Percentiles rank a stretch among this genome's conserved stretches.
Conservation (phyloP, 2,888 invertebrate species). For the Diogma glabrata region DNA sequence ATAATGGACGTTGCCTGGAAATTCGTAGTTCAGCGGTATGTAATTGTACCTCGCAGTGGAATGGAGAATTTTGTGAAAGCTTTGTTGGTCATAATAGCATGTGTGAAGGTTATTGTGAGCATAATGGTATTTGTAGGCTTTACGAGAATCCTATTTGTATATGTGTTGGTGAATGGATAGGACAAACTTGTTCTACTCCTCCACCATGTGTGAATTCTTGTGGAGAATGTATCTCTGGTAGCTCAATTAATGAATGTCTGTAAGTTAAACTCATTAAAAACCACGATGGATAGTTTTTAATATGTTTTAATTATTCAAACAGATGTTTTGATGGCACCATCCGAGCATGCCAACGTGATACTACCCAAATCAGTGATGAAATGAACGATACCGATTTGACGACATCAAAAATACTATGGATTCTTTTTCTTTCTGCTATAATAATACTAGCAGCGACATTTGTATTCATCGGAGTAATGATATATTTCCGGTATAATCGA, state of each 20-base stretch:
- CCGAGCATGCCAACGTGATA: slow-evolving; percentile 32
- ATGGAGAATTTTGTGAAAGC: slow-evolving; percentile 42
- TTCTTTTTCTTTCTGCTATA: slow-evolving; percentile 26
- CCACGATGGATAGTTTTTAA: no score
- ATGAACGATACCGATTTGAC: no score
- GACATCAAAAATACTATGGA: slow-evolving; percentile 31
- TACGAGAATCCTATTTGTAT: slow-evolving; percentile 39
- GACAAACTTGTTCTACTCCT: slow-evolving; percentile 42
- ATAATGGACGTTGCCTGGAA: slow-evolving; percentile 43
- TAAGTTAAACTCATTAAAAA: slow-evolving; percentile 19
- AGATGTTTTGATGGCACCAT: slow-evolving; percentile 29
- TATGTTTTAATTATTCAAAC: slow-evolving; percentile 18
- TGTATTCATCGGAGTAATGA: no score
- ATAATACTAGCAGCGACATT: slow-evolving; percentile 30
- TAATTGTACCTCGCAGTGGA: slow-evolving; percentile 43
- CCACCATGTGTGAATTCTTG: slow-evolving; percentile 32
- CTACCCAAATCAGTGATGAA: slow-evolving; percentile 31
- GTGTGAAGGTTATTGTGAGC: slow-evolving; percentile 44
- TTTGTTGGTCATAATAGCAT: slow-evolving; percentile 51
- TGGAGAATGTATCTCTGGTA: slow-evolving; percentile 31
- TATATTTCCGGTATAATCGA: no score
- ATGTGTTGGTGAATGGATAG: slow-evolving; percentile 46
- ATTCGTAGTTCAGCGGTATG: slow-evolving; percentile 39
- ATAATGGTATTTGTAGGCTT: slow-evolving; percentile 47
- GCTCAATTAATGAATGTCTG: slow-evolving; percentile 35